Conservation (phyloP, 1,140 invertebrate species). For the Sitophilus oryzae region DNA sequence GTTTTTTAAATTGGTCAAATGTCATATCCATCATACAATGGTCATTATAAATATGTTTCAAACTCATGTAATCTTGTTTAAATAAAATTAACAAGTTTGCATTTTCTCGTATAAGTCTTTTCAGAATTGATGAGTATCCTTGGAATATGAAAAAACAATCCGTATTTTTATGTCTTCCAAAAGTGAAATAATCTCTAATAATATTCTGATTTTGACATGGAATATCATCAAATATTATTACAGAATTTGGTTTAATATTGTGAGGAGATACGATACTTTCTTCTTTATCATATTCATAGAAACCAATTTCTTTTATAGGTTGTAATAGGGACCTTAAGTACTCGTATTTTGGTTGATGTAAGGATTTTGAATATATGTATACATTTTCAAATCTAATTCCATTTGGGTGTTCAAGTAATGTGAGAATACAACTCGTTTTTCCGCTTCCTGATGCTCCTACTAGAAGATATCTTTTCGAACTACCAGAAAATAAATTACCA, state of each 20-base stretch:
- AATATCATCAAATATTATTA: constrained; percentile 44
- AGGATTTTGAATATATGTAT: constrained; percentile 43
- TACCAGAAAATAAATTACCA: background rate
- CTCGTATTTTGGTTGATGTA: constrained; percentile 40
- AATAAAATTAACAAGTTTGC: too few relatives aligned
- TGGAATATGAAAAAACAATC: constrained; percentile 42
- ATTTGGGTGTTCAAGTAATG: constrained; percentile 35
- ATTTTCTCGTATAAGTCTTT: constrained; percentile 44
- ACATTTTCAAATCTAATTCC: constrained; percentile 43
- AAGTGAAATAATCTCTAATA: constrained; percentile 40
- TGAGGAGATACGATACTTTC: constrained; percentile 30
- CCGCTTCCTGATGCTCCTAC: constrained; percentile 37
- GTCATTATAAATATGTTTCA: too few relatives aligned
- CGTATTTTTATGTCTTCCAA: constrained; percentile 38
- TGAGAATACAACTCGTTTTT: constrained; percentile 42
- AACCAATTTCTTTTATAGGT: constrained; percentile 32
- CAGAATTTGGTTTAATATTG: constrained; percentile 34
- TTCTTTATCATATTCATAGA: constrained; percentile 31
- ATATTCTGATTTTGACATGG: constrained; percentile 39
- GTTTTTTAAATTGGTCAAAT: too few relatives aligned
- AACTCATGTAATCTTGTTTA: too few relatives aligned
- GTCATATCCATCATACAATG: too few relatives aligned
- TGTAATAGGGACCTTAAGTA: constrained; percentile 34
- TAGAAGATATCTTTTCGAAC: constrained; percentile 30
- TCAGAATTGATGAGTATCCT: constrained; percentile 42